Base-by-base conservation (phyloP, 2,888 invertebrate species). In the Orchesellides sinensis region DNA sequence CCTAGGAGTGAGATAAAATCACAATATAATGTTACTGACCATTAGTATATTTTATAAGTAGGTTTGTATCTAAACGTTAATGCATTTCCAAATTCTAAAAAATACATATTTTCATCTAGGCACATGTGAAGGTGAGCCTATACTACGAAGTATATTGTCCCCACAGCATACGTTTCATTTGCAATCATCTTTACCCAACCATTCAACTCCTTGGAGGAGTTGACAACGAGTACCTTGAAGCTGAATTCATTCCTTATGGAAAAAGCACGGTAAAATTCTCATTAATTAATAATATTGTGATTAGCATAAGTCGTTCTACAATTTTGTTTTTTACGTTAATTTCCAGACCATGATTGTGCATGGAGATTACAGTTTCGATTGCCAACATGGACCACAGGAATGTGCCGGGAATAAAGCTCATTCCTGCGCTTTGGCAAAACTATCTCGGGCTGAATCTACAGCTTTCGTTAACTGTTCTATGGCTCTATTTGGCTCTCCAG, bases 381-480 rank as follows among this genome's bases (percentile, higher is more conserved):
- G 89, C 68, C 89, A 89, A 82, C 89, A 89, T 79, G 89, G 89
- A 8, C 80, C 82, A 12, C 78, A 84, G n/a, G 89, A 89, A 84
- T 89, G 89, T 73, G 85, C 86, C 21, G 89, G 89, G 45, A 89
- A 89, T 82, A 87, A 84, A 83, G 85, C 89, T 40, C 89, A 89
- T 77, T 85, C 88, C 0, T 89, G 89, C 82, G 89, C 88, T 3
- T 61, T 89, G 29, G 74, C 85, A 5, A 81, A 87, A 32, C 79
- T 88, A 25, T 81, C 87, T 10, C 74, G 83, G 21, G 83, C 86
- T 21, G 79, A 85, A 68, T 35, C 78, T 25, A 83, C 88, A 40
- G 86, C 87, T 14, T 89, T 89, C 52, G 85, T 89, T 14, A 85
- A 88, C 72, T 89, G 89, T 70, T 83, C 87, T 25, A 88, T 89